Evolutionary conservation across 2,888 invertebrate genomes (phyloP), one percentile per base, ranked within the genome.

Genomic region (Drosophila macrospina): DNA sequence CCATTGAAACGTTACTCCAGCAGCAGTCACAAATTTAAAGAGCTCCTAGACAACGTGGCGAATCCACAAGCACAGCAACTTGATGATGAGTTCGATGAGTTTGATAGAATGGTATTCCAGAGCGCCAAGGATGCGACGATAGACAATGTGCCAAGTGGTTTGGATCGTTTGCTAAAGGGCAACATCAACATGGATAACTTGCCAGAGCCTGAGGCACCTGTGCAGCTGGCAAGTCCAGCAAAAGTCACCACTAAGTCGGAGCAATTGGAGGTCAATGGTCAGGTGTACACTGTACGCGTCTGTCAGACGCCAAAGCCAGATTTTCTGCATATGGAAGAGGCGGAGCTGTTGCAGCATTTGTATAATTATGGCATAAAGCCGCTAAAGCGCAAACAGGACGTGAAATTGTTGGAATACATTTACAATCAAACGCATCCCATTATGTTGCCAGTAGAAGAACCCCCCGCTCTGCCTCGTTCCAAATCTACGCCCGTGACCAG

Each of bases 371-470:
- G 95, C 2, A 91, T 95, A 5, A 95, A 95, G 87, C 94, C 94
- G 2, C 92, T 95, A 16, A 95, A 95, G 89, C 93, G 95, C 59
- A 94, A 93, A 91, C 92, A 94, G 92, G 95, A 95, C 0, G 92
- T 95, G 32, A 93, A 94, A 91, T 91, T 95, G 48, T 89, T 95
- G 42, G 94, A 95, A 60, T 94, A 95, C 78, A 93, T 95, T 34
- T 95, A 95, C 87, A 94, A 95, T 76, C 93, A 94, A 88, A 95
- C 95, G 0, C 95, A 95, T 93, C 95, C 95, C 13, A 80, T 93
- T 13, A 90, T 95, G 26, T 92, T 88, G 54, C 72, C 86, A 20
- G 57, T 60, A 8, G 63, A 61, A 20, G 63, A 76, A 7, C 42
- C 45, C 34, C 26, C 0, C 10, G 30, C 55, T 0, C 16, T 87